Evolutionary conservation across 1,140 invertebrate genomes (phyloP).

Genomic region (Macrostomum lignano): DNA sequence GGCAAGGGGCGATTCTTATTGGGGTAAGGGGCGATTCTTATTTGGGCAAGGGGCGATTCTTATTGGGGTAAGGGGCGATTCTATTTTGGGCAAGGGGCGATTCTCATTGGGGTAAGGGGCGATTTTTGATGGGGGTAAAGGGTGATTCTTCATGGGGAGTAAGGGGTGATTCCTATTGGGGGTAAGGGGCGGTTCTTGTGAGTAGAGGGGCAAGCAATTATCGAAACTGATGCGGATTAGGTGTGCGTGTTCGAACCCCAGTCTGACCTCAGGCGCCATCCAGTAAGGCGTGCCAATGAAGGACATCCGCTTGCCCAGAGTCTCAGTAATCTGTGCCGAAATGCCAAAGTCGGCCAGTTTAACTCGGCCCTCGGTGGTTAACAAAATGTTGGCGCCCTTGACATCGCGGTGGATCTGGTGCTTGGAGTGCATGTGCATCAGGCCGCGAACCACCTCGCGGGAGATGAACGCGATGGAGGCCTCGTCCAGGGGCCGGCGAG

Average conservation of each 20-base stretch:
- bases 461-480: conserved; percentile 89
- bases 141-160: too few relatives aligned
- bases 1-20: too few relatives aligned
- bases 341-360: conserved; percentile 98
- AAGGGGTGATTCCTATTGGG: too few relatives aligned
- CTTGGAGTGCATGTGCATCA: conserved; percentile 73
- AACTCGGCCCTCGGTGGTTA: conserved; percentile 79
- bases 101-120: too few relatives aligned
- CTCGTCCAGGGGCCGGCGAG: conserved; percentile 48
- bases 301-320: conserved; percentile 88
- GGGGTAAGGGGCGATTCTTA: too few relatives aligned
- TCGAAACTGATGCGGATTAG: too few relatives aligned
- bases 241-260: conserved; percentile 98
- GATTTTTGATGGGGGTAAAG: too few relatives aligned
- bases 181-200: too few relatives aligned
- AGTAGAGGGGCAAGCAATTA: too few relatives aligned
- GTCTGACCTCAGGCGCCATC: conserved; percentile 46
- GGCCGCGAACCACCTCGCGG: conserved; percentile 70
- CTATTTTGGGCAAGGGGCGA: too few relatives aligned
- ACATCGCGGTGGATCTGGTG: conserved; percentile 79
- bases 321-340: conserved; percentile 92
- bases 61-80: too few relatives aligned
- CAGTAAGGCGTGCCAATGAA: conserved; percentile 99
- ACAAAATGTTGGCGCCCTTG: conserved; percentile 83
- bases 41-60: too few relatives aligned